phyloP scores from a whole-genome alignment of 2,113 vertebrate genomes.

The Varanus salvator region DNA sequence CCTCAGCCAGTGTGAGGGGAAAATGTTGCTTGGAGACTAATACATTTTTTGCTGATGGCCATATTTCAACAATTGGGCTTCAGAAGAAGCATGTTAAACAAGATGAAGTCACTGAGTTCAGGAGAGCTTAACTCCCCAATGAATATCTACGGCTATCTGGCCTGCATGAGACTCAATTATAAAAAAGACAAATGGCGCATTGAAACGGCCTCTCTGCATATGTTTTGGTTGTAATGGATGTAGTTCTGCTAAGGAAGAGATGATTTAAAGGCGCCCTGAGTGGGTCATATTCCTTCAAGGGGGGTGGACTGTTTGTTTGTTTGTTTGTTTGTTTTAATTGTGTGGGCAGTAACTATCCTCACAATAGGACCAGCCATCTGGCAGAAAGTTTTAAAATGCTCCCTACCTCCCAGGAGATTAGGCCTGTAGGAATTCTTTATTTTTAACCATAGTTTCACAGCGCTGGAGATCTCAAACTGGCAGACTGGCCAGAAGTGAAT shows the following conservation, averaged over 20 bases:
- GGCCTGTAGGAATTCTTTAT: conserved; percentile 37
- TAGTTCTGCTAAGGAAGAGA: conserved; percentile 67
- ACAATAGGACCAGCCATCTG: conserved; percentile 56
- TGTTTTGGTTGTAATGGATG: conserved; percentile 73
- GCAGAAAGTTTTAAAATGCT: conserved; percentile 52
- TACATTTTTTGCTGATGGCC: conserved; percentile 45
- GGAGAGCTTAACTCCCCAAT: conserved; percentile 59
- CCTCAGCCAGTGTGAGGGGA: background rate
- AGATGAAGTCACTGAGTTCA: conserved; percentile 64
- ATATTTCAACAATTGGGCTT: conserved; percentile 37
- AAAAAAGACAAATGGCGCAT: conserved; percentile 63
- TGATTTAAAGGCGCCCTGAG: conserved; percentile 71
- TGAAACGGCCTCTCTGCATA: conserved; percentile 69
- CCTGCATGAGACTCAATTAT: conserved; percentile 76
- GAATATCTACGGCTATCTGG: conserved; percentile 69
- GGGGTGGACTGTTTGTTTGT: background rate
- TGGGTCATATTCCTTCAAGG: conserved; percentile 62
- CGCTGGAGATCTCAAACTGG: background rate
- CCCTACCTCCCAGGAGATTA: background rate
- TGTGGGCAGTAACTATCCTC: conserved; percentile 63
- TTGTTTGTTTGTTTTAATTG: conserved; percentile 56
- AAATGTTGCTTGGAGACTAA: conserved; percentile 29
- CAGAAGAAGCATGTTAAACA: conserved; percentile 68
- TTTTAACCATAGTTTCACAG: conserved; percentile 1
- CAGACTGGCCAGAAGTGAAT: background rate